These are phyloP conservation scores for Dexiosoma caninum DNA, from an alignment of 2,888 invertebrate genomes.

Conservation along the genomic window DNA sequence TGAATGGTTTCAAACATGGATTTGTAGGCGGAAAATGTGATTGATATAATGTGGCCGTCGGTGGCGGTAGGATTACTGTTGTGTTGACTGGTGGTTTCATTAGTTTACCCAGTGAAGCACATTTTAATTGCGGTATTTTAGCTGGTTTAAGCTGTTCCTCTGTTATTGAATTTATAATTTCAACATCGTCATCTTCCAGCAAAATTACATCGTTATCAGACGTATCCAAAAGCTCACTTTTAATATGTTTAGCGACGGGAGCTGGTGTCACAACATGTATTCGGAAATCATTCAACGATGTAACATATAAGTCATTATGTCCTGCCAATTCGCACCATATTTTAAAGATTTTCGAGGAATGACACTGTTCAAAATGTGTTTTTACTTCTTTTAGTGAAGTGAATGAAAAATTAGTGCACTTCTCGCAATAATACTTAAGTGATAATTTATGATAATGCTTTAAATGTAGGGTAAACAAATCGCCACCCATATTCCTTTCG, in stretches of 20 bases:
- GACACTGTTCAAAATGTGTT: conserved; percentile 48
- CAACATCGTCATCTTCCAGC: conserved; percentile 64
- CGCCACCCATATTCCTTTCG: conserved; percentile 27
- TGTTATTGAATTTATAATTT: conserved; percentile 44
- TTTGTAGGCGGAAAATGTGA: background rate
- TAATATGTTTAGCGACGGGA: conserved; percentile 7
- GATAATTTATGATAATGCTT: conserved; percentile 58
- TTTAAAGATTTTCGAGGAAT: conserved; percentile 36
- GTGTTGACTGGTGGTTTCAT: background rate
- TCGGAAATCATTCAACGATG: conserved; percentile 47
- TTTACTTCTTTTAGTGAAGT: conserved; percentile 40
- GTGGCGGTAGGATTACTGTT: background rate
- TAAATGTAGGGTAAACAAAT: conserved; percentile 58
- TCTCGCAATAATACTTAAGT: conserved; percentile 62
- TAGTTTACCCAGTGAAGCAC: conserved; percentile 31
- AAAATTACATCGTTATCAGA: conserved; percentile 44
- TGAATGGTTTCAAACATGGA: background rate
- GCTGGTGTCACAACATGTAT: conserved; percentile 11
- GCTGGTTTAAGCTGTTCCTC: background rate
- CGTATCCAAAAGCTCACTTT: conserved; percentile 33
- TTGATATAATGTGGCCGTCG: background rate
- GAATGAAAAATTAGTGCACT: conserved; percentile 49
- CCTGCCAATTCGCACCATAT: conserved; percentile 60
- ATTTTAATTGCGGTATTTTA: conserved; percentile 41
- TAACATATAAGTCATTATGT: conserved; percentile 28